Conservation (phyloP, 2,113 vertebrate species). For the Mastomys coucha region DNA sequence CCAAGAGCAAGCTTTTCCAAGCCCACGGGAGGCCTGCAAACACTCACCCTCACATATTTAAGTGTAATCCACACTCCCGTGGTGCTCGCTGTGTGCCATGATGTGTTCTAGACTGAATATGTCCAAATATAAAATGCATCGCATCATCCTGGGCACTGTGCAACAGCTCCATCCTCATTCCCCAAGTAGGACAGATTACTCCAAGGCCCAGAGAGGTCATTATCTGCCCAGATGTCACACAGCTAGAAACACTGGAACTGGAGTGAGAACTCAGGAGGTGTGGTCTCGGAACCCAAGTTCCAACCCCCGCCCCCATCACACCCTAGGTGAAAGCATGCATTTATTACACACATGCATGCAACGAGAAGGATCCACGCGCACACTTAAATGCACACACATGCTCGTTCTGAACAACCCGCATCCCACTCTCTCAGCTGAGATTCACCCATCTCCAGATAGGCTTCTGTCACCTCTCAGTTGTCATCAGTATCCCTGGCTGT, state of each 20-base stretch:
- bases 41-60: not conserved
- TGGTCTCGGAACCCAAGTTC: not conserved
- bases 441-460: not conserved
- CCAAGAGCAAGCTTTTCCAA: slow-evolving; percentile 20
- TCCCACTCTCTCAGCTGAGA: not conserved
- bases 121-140: not conserved
- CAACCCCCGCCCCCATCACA: not conserved
- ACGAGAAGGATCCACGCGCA: not conserved
- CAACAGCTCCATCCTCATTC: not conserved
- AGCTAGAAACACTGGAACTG: not conserved
- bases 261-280: not conserved
- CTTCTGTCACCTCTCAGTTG: slow-evolving; percentile 21
- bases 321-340: not conserved
- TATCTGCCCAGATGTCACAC: not conserved
- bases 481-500: not conserved
- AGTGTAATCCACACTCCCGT: not conserved
- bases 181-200: slow-evolving; percentile 8
- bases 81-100: not conserved
- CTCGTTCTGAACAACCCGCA: not conserved
- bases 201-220: slow-evolving; percentile 27
- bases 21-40: not conserved
- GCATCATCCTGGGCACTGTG: not conserved
- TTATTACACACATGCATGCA: not conserved
- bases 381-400: not conserved
- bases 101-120: not conserved